Conservation (phyloP, 2,797 vertebrate species). For the Falco biarmicus region DNA sequence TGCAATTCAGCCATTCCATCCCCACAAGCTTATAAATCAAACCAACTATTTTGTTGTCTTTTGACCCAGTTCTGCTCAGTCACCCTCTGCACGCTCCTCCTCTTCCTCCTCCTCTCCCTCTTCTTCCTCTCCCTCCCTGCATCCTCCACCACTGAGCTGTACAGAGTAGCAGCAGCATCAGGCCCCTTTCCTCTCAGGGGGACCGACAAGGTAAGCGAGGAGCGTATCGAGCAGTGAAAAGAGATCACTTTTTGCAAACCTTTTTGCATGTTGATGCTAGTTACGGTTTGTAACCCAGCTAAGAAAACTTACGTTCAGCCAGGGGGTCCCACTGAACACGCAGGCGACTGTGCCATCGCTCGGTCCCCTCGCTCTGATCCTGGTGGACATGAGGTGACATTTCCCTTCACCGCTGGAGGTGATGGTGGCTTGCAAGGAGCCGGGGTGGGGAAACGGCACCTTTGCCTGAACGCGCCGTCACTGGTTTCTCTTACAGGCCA, state of each 20-base stretch:
- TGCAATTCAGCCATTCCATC: not conserved
- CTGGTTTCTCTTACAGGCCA: not conserved
- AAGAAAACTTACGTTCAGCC: not conserved
- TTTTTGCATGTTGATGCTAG: not conserved
- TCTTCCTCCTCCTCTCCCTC: too few relatives aligned
- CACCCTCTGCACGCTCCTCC: not conserved
- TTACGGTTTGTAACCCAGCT: not conserved
- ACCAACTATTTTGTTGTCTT: not conserved
- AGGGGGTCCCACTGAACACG: not conserved
- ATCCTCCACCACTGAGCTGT: not conserved
- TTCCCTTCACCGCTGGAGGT: not conserved
- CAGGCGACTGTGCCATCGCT: not conserved
- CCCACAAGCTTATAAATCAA: not conserved
- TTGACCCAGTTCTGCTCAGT: constrained; percentile 4
- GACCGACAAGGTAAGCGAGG: not conserved
- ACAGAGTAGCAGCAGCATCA: not conserved
- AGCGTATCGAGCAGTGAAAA: not conserved
- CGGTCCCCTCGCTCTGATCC: not conserved
- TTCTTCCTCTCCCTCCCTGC: not conserved
- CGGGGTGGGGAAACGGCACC: not conserved
- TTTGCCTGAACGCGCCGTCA: not conserved
- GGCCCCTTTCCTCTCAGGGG: not conserved
- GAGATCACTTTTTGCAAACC: not conserved
- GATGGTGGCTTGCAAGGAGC: not conserved
- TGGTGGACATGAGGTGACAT: accelerated